A percentile compares a stretch with the other conserved stretches of the same genome.
Evolutionary conservation across 1,140 invertebrate genomes (phyloP).

Genomic region (Drosophila ironensis): DNA sequence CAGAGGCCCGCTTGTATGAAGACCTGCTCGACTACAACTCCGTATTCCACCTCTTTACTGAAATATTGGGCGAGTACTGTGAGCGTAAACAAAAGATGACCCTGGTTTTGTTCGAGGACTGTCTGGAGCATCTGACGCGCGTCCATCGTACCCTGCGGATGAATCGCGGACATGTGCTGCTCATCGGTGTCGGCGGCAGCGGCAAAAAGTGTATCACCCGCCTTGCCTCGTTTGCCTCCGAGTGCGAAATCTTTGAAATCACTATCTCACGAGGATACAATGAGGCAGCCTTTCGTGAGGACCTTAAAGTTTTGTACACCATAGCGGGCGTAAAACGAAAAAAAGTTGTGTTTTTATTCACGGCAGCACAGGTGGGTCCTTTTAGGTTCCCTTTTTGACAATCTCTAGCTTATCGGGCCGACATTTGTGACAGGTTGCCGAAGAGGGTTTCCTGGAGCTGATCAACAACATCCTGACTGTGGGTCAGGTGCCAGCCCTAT

Average conservation of each 20-base stretch:
- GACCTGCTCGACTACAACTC: slow-evolving; percentile 94
- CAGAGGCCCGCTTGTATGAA: slow-evolving; percentile 91
- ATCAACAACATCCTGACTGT: slow-evolving; percentile 95
- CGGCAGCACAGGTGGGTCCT: slow-evolving; percentile 88
- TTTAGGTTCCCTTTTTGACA: not conserved
- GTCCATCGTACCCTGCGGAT: slow-evolving; percentile 92
- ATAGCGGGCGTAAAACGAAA: slow-evolving; percentile 89
- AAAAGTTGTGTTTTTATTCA: slow-evolving; percentile 91
- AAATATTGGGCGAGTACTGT: slow-evolving; percentile 94
- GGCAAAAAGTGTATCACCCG: slow-evolving; percentile 90
- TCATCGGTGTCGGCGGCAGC: slow-evolving; percentile 93
- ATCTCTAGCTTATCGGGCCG: not conserved
- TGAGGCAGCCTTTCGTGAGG: slow-evolving; percentile 91
- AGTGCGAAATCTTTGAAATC: slow-evolving; percentile 92
- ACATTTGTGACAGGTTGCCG: slow-evolving; percentile 84
- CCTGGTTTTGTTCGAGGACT: slow-evolving; percentile 94
- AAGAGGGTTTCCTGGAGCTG: slow-evolving; percentile 92
- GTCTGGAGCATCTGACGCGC: slow-evolving; percentile 92
- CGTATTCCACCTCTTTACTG: slow-evolving; percentile 91
- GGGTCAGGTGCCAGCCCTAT: slow-evolving; percentile 92
- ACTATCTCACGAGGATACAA: slow-evolving; percentile 90
- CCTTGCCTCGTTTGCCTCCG: slow-evolving; percentile 89
- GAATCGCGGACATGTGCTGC: slow-evolving; percentile 91
- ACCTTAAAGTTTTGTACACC: slow-evolving; percentile 91
- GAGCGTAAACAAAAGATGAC: slow-evolving; percentile 87